Base-by-base conservation (phyloP, 2,888 invertebrate genomes). In the Eilema griseolum region DNA sequence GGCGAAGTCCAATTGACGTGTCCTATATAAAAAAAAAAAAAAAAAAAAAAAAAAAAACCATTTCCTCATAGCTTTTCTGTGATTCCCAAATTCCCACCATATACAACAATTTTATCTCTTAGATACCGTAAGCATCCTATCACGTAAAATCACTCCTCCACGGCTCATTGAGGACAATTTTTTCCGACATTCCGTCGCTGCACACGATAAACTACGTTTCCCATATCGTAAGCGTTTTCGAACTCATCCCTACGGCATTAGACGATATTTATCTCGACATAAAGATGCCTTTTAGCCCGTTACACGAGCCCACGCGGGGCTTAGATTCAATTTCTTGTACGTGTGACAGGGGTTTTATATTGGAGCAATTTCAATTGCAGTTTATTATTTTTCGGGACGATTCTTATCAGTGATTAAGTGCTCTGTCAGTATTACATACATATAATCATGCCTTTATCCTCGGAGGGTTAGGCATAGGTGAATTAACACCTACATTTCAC, bases 241-340 rank as follows among this genome's bases (percentile, higher is more conserved):
- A 75, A 65, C 66, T 70, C 61, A 69, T 81, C 33, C 67, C 61
- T 71, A 79, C 66, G 66, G 20, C 79, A 70, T 79, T 79, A 71
- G 46, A 33, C 46, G 66, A 70, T 75, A 71, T 79, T 81, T 81
- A 81, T 81, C 68, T 71, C 31, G 26, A 56, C 63, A 64, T 78
- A 69, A 70, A 66, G 75, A 52, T 69, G 76, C 73, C 76, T 70
- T 78, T 66, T 75, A 70, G 33, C 63, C 67, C 59, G 66, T 63
- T 70, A 76, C 71, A 69, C 61, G 68, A 61, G 28, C n/a, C 31
- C 67, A 62, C 26, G 63, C 66, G 52, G 14, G n/a, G 67, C 56
- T 57, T 20, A 62, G 65, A 80, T 80, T 72, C 71, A 71, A 75
- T 78, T 71, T 75, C 46, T n/a, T n/a, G 23, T 69, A 26, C 67